Evolutionary conservation across 2,113 vertebrate species (phyloP), one percentile per base, ranked within the genome.

Genomic region (Sorex araneus): DNA sequence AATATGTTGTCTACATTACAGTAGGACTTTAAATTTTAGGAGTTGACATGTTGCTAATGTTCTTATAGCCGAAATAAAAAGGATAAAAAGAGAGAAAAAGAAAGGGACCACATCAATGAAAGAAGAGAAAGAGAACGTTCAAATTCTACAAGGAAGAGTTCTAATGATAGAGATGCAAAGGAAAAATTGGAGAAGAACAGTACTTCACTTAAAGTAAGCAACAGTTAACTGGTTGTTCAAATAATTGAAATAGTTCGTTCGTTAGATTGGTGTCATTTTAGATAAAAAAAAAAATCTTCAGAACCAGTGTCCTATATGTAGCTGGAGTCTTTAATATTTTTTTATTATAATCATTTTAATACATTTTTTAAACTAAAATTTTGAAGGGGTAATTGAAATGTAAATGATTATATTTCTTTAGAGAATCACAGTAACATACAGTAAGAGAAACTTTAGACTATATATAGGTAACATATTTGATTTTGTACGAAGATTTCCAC

Each of bases 71-170:
- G 99, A 97, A 98, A 97, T 89, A 99, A 98, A 97, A 99, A 99
- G 91, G 98, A 99, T 92, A 99, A 98, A 97, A 99, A 98, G 95
- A 98, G 97, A 95, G 98, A 98, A 50, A 98, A 97, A 95, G 98
- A 98, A 64, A 97, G 95, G 81, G 98, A 98, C 71, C 97, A 98
- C 92, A 98, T 98, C 95, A 97, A 97, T 92, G 99, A 99, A 90
- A 97, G 98, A 84, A 97, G 94, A 96, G 98, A 98, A 73, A 98
- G 97, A 94, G 98, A 99, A 6, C 95, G 95, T 0, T 99, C 98
- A 45, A 95, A 98, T 0, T 99, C 98, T 60, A 98, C 98, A 94
- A 99, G 98, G 97, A 99, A 98, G 97, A 98, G 96, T 94, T 98
- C 97, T 95, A 98, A 98, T 96, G 98, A 99, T 45, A 98, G 97